Percentiles rank a stretch among this genome's conserved stretches.
These are phyloP conservation scores for Ennomos quercinarius DNA, from an alignment of 2,888 invertebrate species.

Conservation along the genomic window DNA sequence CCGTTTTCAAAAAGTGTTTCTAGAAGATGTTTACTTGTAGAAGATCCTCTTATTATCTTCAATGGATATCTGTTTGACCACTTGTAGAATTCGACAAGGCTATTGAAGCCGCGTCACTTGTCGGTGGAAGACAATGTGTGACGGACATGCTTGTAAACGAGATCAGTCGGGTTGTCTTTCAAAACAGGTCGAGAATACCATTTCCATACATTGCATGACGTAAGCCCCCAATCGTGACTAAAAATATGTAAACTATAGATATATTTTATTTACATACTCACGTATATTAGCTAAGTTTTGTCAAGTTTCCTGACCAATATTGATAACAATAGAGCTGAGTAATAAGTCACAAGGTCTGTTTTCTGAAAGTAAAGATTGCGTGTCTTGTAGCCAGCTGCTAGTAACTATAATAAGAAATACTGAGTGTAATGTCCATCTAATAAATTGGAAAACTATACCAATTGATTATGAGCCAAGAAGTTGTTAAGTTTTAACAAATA, in stretches of 20 bases:
- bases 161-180: constrained; percentile 56
- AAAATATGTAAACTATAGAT: constrained; percentile 43
- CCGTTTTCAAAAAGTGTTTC: constrained; percentile 23
- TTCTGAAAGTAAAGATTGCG: constrained; percentile 34
- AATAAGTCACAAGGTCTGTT: constrained; percentile 27
- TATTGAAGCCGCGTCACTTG: constrained; percentile 47
- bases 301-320: constrained; percentile 53
- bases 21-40: constrained; percentile 3
- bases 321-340: constrained; percentile 16
- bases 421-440: constrained; percentile 4
- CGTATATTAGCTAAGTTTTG: constrained; percentile 46
- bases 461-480: not conserved
- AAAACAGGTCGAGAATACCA: constrained; percentile 61
- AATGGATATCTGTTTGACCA: constrained; percentile 33
- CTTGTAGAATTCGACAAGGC: constrained; percentile 46
- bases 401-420: not conserved
- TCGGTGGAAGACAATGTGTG: constrained; percentile 61
- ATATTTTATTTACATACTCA: constrained; percentile 45
- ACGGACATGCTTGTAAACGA: constrained; percentile 69
- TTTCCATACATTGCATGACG: constrained; percentile 54
- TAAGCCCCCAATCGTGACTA: constrained; percentile 59
- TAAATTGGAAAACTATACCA: not conserved
- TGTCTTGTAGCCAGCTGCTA: not conserved
- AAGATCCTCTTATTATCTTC: constrained; percentile 21
- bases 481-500: too few species aligned